Evolutionary conservation across 1,140 invertebrate species (phyloP), one percentile per base, ranked within the genome.

Genomic region (Drosophila jambulina): DNA sequence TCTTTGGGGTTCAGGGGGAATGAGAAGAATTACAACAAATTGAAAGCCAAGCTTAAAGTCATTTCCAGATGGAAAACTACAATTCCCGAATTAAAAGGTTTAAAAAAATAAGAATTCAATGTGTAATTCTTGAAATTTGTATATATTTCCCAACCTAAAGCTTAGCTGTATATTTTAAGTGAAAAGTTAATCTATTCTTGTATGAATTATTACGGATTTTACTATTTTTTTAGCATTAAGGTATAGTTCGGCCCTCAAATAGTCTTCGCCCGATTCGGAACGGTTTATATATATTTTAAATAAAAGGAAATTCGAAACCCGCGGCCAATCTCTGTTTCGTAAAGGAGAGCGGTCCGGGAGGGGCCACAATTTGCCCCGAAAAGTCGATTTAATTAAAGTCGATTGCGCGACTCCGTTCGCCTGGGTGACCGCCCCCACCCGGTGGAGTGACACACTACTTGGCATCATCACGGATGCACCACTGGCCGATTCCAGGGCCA

Each of bases 311-410:
- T 23, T 36, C 32, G 2, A 36, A 36, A 21, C 32, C 32, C 32
- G 32, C 51, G 15, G 21, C 53, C 38, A 54, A 36, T 56, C 21
- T 23, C 15, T n/a, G 51, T 6, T 9, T 53, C 29, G 15, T 23
- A 36, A 49, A 6, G 8, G 19, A 51, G 21, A 23, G 5, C 12
- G 36, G 15, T 7, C 13, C 34, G 23, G 6, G 25, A 23, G 42
- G 58, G 42, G 13, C 27, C 56, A 27, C 56, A n/a, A 43, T 27
- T 42, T 58, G 56, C 23, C 36, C 56, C 56, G 59, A 72, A 75
- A 74, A 82, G 74, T 69, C 78, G 80, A 59, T 82, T 82, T 82
- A 82, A 82, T 82, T 82, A 82, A 82, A 82, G 76, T 82, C 76
- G 68, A 82, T 82, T 78, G 43, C 48, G 48, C 46, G 46, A 36